A percentile compares a stretch with the other conserved stretches of the same genome.
These are phyloP conservation scores for Lasiurus borealis DNA, from an alignment of 2,113 vertebrate genomes.

Conservation along the genomic window DNA sequence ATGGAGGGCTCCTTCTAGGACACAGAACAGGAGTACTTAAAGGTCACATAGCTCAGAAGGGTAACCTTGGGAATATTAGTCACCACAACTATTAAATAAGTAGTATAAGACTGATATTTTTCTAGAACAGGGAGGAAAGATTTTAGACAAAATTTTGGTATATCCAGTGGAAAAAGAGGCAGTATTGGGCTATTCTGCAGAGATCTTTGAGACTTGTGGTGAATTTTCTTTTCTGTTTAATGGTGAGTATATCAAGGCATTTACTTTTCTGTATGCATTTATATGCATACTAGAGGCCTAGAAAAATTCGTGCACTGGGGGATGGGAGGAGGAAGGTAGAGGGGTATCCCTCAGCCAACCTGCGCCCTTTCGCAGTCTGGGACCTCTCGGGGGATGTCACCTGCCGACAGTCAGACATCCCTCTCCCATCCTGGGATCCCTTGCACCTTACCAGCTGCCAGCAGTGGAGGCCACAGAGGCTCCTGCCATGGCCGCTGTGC, in stretches of 20 bases:
- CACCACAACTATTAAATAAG: not conserved
- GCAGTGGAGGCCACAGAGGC: too few relatives aligned
- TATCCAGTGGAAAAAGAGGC: not conserved
- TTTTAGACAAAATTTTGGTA: not conserved
- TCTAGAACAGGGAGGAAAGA: not conserved
- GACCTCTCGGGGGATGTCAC: too few relatives aligned
- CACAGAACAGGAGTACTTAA: not conserved
- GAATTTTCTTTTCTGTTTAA: not conserved
- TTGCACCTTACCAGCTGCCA: too few relatives aligned
- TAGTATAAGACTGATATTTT: not conserved
- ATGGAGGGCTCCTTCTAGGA: not conserved
- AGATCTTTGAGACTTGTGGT: not conserved
- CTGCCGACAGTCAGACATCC: too few relatives aligned
- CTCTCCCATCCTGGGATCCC: too few relatives aligned
- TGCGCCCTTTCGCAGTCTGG: too few relatives aligned
- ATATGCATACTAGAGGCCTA: too few relatives aligned
- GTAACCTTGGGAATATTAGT: not conserved
- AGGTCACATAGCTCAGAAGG: not conserved
- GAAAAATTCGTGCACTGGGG: too few relatives aligned
- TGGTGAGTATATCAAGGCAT: not conserved
- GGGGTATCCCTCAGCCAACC: too few relatives aligned
- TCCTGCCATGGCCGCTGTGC: too few relatives aligned
- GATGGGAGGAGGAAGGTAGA: fast-evolving
- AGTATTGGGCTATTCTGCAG: not conserved
- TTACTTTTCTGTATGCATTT: not conserved